Evolutionary conservation across 2,113 vertebrate species (phyloP).

Genomic region (Echinops telfairi): DNA sequence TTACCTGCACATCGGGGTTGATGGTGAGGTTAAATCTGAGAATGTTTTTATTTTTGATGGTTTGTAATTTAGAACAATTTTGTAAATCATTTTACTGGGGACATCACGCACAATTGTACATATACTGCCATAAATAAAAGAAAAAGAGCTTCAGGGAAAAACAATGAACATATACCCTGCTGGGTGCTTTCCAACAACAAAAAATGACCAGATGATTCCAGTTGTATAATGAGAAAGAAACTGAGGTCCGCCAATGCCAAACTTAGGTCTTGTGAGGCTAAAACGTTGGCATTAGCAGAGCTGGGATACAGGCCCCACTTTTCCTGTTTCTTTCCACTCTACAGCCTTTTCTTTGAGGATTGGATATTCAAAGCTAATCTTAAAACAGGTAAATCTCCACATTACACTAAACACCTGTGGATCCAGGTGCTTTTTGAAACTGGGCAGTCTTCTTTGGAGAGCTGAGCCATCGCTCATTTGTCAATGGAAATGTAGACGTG

Average conservation of each 20-base stretch:
- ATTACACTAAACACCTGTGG: not conserved
- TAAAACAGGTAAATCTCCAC: not conserved
- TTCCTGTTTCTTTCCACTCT: not conserved
- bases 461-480: not conserved
- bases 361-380: not conserved
- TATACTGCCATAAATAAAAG: not conserved
- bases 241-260: not conserved
- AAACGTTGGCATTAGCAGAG: not conserved
- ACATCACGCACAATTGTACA: no score
- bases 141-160: not conserved
- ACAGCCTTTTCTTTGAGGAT: not conserved
- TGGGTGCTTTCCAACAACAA: not conserved
- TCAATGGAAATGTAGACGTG: not conserved
- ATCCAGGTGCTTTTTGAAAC: not conserved
- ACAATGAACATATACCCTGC: not conserved
- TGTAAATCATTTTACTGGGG: no score
- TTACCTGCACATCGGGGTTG: not conserved
- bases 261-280: not conserved
- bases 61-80: no score
- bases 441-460: not conserved
- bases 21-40: no score
- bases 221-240: constrained; percentile 27
- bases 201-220: not conserved
- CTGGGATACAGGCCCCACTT: not conserved
- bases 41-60: no score